Base-by-base conservation (phyloP, 2,797 vertebrate genomes). In the Thripadectes ignobilis region DNA sequence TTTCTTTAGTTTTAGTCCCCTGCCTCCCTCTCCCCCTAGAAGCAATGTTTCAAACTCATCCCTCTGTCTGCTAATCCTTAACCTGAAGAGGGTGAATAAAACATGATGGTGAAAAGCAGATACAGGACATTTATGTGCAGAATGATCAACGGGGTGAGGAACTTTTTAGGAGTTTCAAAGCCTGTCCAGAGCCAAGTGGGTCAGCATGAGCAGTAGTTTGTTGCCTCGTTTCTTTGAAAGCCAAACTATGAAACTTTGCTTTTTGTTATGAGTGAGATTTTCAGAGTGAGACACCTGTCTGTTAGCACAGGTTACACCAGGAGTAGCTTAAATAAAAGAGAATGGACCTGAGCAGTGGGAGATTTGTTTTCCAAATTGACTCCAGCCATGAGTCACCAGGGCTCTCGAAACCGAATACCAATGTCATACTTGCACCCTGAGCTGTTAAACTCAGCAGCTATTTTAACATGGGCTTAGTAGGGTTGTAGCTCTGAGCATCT, bases 1-100 rank as follows among this genome's bases (percentile, higher is more conserved):
- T 91, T 92, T 92, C 52, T n/a, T 89, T 43, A 12, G 8, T 63
- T 83, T 77, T 67, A 59, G 62, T 85, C 72, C 51, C 54, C 12
- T 94, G 58, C 46, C 43, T 78, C 49, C 49, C 54, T 51, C 51
- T 78, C 41, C 39, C 27, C 54, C 14, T 41, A 18, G 68, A 83
- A 89, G 54, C 52, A 57, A 10, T 4, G 4, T 83, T 93, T 91
- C 61, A 83, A 39, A 83, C 38, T 92, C 65, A 41, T 63, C 55
- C 45, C 79, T 85, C 77, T 26, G 26, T 46, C 59, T 80, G 63
- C 75, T 77, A 46, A 49, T 77, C 45, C 49, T 74, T 77, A 49
- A 80, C 78, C 49, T 67, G 65, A 73, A 61, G 73, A 69, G 27
- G 75, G 24, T 26, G 46, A 57, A 15, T 77, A 13, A 58, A 85